These are phyloP conservation scores for Choloepus didactylus DNA, from an alignment of 2,797 vertebrate species.

Conservation along the genomic window DNA sequence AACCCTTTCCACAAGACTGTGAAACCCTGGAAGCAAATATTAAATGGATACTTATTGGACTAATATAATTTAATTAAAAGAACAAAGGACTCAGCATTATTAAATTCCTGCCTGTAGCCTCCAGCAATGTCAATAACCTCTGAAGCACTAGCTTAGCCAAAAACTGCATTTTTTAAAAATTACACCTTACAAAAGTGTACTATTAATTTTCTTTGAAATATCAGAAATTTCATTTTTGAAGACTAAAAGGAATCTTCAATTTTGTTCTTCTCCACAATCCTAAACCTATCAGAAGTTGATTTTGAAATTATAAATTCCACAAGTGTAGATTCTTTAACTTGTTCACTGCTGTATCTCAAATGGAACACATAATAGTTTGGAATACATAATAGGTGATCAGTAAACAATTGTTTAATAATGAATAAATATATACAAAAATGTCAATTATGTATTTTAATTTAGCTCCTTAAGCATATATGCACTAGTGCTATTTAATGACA, in stretches of 20 bases:
- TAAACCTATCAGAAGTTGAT: neutral
- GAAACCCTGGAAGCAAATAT: neutral
- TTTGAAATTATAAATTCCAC: neutral
- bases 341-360: neutral
- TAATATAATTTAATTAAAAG: neutral
- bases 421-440: neutral
- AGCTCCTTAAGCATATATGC: neutral
- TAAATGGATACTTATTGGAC: neutral
- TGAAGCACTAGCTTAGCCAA: neutral
- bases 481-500: neutral
- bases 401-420: neutral
- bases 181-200: neutral
- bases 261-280: too few species aligned
- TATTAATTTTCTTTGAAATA: neutral
- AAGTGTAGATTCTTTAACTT: fast-evolving
- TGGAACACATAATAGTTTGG: neutral
- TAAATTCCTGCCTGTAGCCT: neutral
- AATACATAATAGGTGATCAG: neutral
- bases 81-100: neutral
- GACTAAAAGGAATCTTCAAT: neutral
- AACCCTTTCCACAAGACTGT: neutral
- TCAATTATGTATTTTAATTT: neutral
- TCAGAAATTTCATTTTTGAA: neutral
- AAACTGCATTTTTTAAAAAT: neutral
- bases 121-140: neutral